phyloP scores from a whole-genome alignment of 1,140 invertebrate species.

The Oedothorax gibbosus region DNA sequence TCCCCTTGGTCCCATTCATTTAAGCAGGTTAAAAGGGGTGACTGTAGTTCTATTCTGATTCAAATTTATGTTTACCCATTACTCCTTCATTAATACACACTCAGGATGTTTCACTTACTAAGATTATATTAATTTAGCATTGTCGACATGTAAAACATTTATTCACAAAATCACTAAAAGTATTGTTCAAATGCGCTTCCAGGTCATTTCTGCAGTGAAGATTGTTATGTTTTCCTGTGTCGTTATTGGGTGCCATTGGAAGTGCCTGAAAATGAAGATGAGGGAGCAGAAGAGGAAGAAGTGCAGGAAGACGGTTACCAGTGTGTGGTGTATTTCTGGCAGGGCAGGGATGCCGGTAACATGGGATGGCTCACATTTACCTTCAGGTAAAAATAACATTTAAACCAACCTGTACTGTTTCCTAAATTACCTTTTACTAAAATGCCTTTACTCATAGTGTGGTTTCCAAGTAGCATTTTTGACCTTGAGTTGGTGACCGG shows the following conservation, averaged over 20 bases:
- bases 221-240: conserved; percentile 98
- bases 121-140: neutral
- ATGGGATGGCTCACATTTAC: conserved; percentile 99
- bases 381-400: conserved; percentile 76
- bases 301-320: conserved; percentile 89
- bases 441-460: neutral
- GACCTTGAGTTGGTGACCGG: too few species aligned
- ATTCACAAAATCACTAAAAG: neutral
- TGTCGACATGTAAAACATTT: neutral
- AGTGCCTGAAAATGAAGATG: conserved; percentile 67
- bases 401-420: neutral
- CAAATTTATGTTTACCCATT: too few species aligned
- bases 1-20: too few species aligned
- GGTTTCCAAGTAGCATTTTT: too few species aligned
- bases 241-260: conserved; percentile 88
- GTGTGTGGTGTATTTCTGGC: conserved; percentile 99
- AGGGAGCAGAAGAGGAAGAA: conserved; percentile 73
- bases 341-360: conserved; percentile 95
- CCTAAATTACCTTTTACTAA: neutral
- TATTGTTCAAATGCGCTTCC: conserved; percentile 41
- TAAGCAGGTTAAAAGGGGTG: too few species aligned
- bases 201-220: conserved; percentile 89
- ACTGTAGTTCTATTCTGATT: too few species aligned
- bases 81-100: too few species aligned
- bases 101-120: neutral